These are phyloP conservation scores for Galaxea fascicularis DNA, from an alignment of 92 coral and sea anemone genomes.

Conservation along the genomic window DNA sequence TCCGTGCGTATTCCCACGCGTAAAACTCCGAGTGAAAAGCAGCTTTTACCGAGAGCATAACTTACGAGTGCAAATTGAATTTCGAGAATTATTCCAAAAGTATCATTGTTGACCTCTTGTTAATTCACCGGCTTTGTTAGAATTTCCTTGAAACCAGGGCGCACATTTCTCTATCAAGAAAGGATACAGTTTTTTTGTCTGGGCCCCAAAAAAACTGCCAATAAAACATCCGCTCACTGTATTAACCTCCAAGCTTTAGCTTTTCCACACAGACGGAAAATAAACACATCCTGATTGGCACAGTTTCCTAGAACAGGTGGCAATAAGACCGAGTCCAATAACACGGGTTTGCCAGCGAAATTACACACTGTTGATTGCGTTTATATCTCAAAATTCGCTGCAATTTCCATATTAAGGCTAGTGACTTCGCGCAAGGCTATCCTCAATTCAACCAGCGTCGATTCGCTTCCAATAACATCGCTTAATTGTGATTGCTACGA, in stretches of 20 bases:
- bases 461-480: slow-evolving; percentile 33
- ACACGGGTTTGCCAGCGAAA: slow-evolving; percentile 35
- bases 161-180: slow-evolving; percentile 6
- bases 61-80: not conserved
- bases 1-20: slow-evolving; percentile 35
- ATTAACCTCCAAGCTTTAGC: slow-evolving; percentile 57
- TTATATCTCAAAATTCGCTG: slow-evolving; percentile 61
- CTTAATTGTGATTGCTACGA: slow-evolving; percentile 65
- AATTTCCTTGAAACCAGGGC: not conserved
- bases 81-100: not conserved
- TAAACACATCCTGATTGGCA: slow-evolving; percentile 72
- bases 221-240: slow-evolving; percentile 41
- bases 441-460: not conserved
- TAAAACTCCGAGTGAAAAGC: not conserved
- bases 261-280: slow-evolving; percentile 59
- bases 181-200: not conserved
- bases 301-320: slow-evolving; percentile 73
- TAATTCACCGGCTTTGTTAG: not conserved
- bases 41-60: slow-evolving; percentile 23
- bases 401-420: slow-evolving; percentile 64
- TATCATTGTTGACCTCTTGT: not conserved
- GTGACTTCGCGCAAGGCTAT: slow-evolving; percentile 63
- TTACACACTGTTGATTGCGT: slow-evolving; percentile 64
- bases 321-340: slow-evolving; percentile 45
- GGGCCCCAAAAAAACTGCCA: slow-evolving; percentile 21